These are phyloP conservation scores for Orchesellides sinensis DNA, from an alignment of 2,888 invertebrate genomes.

Conservation along the genomic window DNA sequence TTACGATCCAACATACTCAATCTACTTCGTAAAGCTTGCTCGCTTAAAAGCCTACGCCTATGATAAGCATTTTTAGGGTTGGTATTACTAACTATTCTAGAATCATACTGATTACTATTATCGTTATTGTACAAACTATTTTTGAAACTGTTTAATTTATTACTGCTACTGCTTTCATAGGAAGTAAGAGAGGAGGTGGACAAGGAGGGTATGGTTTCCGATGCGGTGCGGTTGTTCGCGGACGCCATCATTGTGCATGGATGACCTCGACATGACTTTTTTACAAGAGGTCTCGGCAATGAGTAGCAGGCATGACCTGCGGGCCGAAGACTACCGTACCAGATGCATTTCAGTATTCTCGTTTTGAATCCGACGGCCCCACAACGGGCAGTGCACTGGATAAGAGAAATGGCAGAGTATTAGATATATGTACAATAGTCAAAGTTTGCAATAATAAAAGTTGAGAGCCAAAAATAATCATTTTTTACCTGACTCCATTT, in stretches of 20 bases:
- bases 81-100: conserved; percentile 16
- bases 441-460: too few species aligned
- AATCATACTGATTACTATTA: background rate
- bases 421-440: too few species aligned
- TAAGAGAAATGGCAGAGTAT: background rate
- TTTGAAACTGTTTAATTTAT: conserved; percentile 24
- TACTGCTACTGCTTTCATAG: conserved; percentile 4
- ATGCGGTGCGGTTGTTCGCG: background rate
- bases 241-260: conserved; percentile 79
- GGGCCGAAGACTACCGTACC: conserved; percentile 89
- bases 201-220: background rate
- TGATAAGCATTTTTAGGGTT: conserved; percentile 12
- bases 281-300: conserved; percentile 86
- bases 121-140: conserved; percentile 4
- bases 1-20: conserved; percentile 48
- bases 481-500: conserved; percentile 92
- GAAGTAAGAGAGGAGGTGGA: background rate
- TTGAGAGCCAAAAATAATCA: background rate
- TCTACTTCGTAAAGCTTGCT: conserved; percentile 45
- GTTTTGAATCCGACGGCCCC: conserved; percentile 90
- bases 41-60: conserved; percentile 23
- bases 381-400: conserved; percentile 76
- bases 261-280: conserved; percentile 86
- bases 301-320: conserved; percentile 92
- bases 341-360: conserved; percentile 93